A percentile compares a stretch with the other conserved stretches of the same genome.
Evolutionary conservation across 1,140 invertebrate species (phyloP).

Genomic region (Oedothorax gibbosus): DNA sequence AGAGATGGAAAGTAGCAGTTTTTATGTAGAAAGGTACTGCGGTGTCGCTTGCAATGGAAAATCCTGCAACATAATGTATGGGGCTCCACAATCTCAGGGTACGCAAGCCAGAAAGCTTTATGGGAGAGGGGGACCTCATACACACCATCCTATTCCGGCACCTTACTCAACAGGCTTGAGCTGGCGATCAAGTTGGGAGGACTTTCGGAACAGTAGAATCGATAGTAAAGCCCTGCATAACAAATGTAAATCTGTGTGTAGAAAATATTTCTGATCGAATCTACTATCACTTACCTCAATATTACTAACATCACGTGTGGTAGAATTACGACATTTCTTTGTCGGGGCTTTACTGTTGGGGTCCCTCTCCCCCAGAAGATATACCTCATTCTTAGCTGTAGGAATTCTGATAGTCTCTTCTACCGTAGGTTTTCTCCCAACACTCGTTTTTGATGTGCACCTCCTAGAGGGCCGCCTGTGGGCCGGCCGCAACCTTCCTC

Average conservation of each 20-base stretch:
- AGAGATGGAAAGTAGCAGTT: conserved; percentile 40
- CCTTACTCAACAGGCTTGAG: neutral
- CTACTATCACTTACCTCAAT: no score
- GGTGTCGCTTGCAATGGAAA: conserved; percentile 48
- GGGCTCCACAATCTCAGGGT: conserved; percentile 59
- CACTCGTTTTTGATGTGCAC: conserved; percentile 62
- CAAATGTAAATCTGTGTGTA: neutral
- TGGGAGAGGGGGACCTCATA: conserved; percentile 33
- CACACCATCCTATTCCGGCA: conserved; percentile 3
- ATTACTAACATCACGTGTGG: no score
- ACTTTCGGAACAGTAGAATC: conserved; percentile 9
- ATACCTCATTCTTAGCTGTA: conserved; percentile 60
- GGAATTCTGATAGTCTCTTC: conserved; percentile 55
- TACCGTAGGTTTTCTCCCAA: conserved; percentile 60
- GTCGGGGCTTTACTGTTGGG: neutral
- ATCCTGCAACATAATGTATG: conserved; percentile 28
- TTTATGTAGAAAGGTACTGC: conserved; percentile 38
- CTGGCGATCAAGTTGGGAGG: conserved; percentile 7
- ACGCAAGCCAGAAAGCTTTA: conserved; percentile 46
- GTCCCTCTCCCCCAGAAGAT: conserved; percentile 41
- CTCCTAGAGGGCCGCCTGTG: conserved; percentile 39
- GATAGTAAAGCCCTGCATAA: neutral
- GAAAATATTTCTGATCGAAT: no score
- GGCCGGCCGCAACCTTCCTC: conserved; percentile 49
- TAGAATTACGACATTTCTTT: no score